Conservation (phyloP, 1,140 invertebrate species). For the Diplogasteroides magnus region DNA sequence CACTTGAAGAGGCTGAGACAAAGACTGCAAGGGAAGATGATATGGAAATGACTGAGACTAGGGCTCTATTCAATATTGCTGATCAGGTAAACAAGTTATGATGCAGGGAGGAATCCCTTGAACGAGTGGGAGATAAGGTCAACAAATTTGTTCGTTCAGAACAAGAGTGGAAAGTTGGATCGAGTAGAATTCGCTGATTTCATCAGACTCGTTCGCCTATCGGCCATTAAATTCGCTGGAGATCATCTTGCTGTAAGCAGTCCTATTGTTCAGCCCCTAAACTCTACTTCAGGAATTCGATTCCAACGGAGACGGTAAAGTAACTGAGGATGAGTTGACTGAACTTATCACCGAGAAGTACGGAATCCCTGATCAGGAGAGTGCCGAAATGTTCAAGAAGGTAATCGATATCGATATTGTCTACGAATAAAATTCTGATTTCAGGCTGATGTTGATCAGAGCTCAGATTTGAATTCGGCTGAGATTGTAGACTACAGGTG, state of each 20-base stretch:
- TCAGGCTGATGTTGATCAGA: slow-evolving; percentile 40
- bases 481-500: slow-evolving; percentile 54
- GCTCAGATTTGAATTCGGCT: slow-evolving; percentile 43
- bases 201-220: slow-evolving; percentile 47
- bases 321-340: slow-evolving; percentile 49
- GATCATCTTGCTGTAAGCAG: slow-evolving; percentile 44
- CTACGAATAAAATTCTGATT: neutral
- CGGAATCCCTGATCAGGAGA: slow-evolving; percentile 37
- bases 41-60: slow-evolving; percentile 46
- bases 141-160: slow-evolving; percentile 22
- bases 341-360: slow-evolving; percentile 47
- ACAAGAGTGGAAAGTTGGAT: slow-evolving; percentile 27
- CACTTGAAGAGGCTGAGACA: slow-evolving; percentile 39
- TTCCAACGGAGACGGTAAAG: slow-evolving; percentile 42
- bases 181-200: slow-evolving; percentile 52
- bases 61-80: slow-evolving; percentile 47
- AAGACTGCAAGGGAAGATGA: slow-evolving; percentile 47
- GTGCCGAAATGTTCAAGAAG: slow-evolving; percentile 40
- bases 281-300: slow-evolving; percentile 43
- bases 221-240: slow-evolving; percentile 52
- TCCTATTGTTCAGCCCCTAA: neutral
- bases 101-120: neutral
- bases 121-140: slow-evolving; percentile 30
- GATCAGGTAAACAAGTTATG: slow-evolving; percentile 38
- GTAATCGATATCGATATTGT: slow-evolving; percentile 15